Evolutionary conservation across 2,113 vertebrate genomes (phyloP).

Genomic region (Scomber japonicus): DNA sequence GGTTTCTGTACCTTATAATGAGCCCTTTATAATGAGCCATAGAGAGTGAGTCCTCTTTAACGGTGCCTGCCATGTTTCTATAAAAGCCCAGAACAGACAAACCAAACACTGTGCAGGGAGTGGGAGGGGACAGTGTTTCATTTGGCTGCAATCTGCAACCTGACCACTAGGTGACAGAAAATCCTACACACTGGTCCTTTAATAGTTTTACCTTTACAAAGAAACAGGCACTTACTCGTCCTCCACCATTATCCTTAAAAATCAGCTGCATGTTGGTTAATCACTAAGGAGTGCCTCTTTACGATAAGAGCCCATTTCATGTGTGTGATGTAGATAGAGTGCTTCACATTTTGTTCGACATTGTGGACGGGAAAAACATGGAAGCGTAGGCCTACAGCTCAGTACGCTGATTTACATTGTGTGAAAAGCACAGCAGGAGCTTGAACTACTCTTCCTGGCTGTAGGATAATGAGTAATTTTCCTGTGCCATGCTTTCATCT

Average conservation of each 20-base stretch:
- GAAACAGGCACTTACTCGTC: not conserved
- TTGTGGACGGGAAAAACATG: not conserved
- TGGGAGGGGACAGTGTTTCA: too few species aligned
- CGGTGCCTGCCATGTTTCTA: too few species aligned
- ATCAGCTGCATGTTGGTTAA: constrained; percentile 32
- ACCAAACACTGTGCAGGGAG: too few species aligned
- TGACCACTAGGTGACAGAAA: too few species aligned
- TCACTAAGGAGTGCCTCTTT: constrained; percentile 13
- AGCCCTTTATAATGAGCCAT: too few species aligned
- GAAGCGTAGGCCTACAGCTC: not conserved
- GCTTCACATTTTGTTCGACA: constrained; percentile 10
- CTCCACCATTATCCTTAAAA: constrained; percentile 29
- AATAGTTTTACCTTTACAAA: not conserved
- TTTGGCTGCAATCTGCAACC: too few species aligned
- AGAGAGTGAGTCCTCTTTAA: too few species aligned
- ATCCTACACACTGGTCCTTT: too few species aligned
- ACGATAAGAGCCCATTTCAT: constrained; percentile 7
- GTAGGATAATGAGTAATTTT: constrained; percentile 32
- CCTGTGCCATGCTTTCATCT: constrained; percentile 30
- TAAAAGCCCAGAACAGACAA: too few species aligned
- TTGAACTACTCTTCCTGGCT: not conserved
- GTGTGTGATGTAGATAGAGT: constrained; percentile 6
- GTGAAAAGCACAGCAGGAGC: not conserved
- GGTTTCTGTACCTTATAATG: too few species aligned
- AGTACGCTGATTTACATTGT: constrained; percentile 6